Percentiles rank a stretch among this genome's conserved stretches.
Evolutionary conservation across 2,113 vertebrate species (phyloP).

Genomic region (Apistogramma diplotaenia): DNA sequence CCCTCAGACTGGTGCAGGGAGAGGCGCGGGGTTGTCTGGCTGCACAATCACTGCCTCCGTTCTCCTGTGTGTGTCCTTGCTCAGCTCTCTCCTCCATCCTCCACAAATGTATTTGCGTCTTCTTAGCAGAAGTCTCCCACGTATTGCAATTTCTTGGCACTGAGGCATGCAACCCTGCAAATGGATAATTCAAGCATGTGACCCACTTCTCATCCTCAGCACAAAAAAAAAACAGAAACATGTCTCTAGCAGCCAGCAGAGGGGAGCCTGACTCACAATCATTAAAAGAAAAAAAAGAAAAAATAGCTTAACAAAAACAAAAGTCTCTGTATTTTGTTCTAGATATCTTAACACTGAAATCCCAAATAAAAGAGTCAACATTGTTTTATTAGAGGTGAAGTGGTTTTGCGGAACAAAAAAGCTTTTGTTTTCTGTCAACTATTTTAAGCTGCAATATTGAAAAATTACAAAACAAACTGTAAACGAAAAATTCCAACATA

Average conservation of each 20-base stretch:
- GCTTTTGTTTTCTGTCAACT: not conserved
- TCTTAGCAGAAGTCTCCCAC: constrained; percentile 58
- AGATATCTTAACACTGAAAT: not conserved
- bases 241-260: constrained; percentile 5
- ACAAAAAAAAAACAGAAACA: constrained; percentile 23
- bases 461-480: not conserved
- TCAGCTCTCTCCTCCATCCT: constrained; percentile 65
- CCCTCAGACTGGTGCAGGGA: constrained; percentile 67
- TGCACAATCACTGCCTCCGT: constrained; percentile 41
- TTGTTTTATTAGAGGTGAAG: not conserved
- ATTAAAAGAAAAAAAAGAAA: not conserved
- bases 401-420: not conserved
- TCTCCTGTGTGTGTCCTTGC: constrained; percentile 46
- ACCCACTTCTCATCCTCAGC: constrained; percentile 65
- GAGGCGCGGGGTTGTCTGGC: constrained; percentile 17
- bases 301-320: not conserved
- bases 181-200: constrained; percentile 75
- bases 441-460: constrained; percentile 9
- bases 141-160: constrained; percentile 65
- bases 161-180: constrained; percentile 73
- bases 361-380: not conserved
- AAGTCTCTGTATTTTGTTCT: not conserved
- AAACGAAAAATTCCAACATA: constrained; percentile 20
- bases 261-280: constrained; percentile 7
- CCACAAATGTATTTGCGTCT: constrained; percentile 47